Percentiles rank a stretch among this genome's conserved stretches.
phyloP scores from a whole-genome alignment of 2,888 invertebrate species.

The Chymomyza amoena region DNA sequence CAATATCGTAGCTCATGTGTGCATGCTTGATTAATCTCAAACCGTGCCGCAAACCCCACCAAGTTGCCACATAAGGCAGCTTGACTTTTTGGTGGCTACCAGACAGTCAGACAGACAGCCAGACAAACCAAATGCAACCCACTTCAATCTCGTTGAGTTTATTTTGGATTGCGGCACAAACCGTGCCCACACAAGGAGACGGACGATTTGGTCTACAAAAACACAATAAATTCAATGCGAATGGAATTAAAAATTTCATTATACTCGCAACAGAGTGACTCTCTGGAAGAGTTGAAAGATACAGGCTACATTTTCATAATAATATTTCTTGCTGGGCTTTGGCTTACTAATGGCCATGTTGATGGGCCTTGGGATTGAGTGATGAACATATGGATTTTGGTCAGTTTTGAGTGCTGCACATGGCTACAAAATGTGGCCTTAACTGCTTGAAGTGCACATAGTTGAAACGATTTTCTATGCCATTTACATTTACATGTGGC shows the following conservation, averaged over 20 bases:
- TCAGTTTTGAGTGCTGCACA: slow-evolving; percentile 20
- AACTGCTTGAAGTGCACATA: not conserved
- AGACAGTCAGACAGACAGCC: no score
- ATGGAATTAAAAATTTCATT: slow-evolving; percentile 76
- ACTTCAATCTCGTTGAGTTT: slow-evolving; percentile 42
- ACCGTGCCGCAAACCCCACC: slow-evolving; percentile 14
- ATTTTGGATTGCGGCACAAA: slow-evolving; percentile 45
- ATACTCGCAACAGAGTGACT: slow-evolving; percentile 51
- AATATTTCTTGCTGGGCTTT: not conserved
- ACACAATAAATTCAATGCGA: slow-evolving; percentile 76
- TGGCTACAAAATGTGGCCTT: slow-evolving; percentile 15
- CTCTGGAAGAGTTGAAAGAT: slow-evolving; percentile 61
- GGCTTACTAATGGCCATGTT: slow-evolving; percentile 43
- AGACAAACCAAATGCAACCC: slow-evolving; percentile 5
- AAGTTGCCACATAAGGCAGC: slow-evolving; percentile 35
- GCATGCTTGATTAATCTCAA: slow-evolving; percentile 68
- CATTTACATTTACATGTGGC: not conserved
- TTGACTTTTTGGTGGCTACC: slow-evolving; percentile 35
- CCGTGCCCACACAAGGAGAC: slow-evolving; percentile 65
- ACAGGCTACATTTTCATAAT: not conserved
- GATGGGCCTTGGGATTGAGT: slow-evolving; percentile 63
- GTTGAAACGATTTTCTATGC: slow-evolving; percentile 4
- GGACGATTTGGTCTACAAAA: slow-evolving; percentile 26
- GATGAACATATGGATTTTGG: slow-evolving; percentile 38
- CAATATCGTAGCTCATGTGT: slow-evolving; percentile 24